Evolutionary conservation across 2,113 vertebrate species (phyloP).

Genomic region (Lanius ludovicianus): DNA sequence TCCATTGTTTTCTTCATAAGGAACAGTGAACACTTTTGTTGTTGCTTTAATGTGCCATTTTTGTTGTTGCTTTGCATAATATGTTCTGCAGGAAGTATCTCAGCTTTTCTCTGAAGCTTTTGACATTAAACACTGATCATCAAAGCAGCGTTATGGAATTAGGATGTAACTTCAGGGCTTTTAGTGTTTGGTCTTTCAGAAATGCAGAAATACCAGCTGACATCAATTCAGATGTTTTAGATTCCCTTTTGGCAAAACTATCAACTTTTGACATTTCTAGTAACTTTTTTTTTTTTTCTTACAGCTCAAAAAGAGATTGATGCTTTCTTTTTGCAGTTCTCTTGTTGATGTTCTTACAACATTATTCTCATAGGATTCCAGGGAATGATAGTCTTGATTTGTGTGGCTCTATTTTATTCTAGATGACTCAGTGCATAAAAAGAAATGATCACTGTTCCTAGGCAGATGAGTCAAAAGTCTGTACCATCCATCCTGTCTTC

Average conservation of each 20-base stretch:
- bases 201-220: background rate
- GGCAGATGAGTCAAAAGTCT: background rate
- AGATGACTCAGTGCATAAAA: background rate
- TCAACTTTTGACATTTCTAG: background rate
- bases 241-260: background rate
- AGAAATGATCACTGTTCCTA: background rate
- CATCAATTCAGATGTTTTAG: background rate
- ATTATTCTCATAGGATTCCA: background rate
- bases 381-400: background rate
- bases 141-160: background rate
- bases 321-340: background rate
- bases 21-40: background rate
- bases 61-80: background rate
- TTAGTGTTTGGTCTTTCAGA: background rate
- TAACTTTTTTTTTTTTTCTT: background rate
- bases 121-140: background rate
- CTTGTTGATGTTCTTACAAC: background rate
- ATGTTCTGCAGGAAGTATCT: background rate
- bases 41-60: background rate
- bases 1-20: background rate
- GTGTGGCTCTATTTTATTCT: background rate
- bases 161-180: background rate
- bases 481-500: background rate
- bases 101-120: background rate
- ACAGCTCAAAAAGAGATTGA: background rate